These are phyloP conservation scores for Poecilia picta DNA, from an alignment of 2,797 vertebrate species.

Conservation along the genomic window DNA sequence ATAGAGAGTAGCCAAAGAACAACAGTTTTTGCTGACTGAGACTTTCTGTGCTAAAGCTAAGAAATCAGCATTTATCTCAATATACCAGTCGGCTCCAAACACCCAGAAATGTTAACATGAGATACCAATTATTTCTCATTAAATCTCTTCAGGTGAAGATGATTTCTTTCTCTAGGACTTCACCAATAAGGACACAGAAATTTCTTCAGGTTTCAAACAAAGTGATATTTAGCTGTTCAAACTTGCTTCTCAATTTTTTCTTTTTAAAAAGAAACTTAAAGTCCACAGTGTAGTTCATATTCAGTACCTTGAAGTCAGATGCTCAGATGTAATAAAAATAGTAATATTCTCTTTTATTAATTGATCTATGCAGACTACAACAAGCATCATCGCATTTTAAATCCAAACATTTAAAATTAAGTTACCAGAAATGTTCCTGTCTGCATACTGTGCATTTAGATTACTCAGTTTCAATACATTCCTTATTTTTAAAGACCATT, in stretches of 20 bases:
- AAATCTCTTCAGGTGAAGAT: neutral
- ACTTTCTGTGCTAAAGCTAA: neutral
- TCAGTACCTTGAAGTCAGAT: neutral
- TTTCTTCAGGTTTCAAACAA: slow-evolving; percentile 5
- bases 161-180: slow-evolving; percentile 13
- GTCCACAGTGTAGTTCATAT: neutral
- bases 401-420: no score
- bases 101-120: neutral
- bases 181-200: slow-evolving; percentile 5
- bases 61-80: neutral
- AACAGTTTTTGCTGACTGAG: slow-evolving; percentile 10
- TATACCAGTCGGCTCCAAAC: neutral
- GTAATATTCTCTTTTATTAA: neutral
- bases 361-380: neutral
- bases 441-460: neutral
- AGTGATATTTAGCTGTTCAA: neutral
- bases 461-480: neutral
- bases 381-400: neutral
- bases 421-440: no score
- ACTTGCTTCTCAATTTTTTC: neutral
- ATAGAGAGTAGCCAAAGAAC: neutral
- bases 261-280: neutral
- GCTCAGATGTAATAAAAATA: neutral
- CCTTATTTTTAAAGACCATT: neutral
- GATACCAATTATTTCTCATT: neutral